Base-by-base conservation (phyloP, 2,888 invertebrate genomes). In the Phengaris arion region DNA sequence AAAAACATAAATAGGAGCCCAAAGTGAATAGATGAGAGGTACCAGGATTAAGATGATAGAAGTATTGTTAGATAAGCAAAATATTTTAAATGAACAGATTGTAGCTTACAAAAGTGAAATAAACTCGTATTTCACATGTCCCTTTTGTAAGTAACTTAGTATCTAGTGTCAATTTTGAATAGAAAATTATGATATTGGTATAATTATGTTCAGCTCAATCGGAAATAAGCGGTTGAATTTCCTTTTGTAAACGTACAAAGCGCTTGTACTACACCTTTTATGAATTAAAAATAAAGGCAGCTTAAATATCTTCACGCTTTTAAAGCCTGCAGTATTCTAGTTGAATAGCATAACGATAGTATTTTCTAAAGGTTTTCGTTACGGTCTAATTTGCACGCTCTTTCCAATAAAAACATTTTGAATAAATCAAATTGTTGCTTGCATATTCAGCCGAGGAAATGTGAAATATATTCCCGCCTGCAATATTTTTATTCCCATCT, bases 331-430 rank as follows among this genome's bases (percentile, higher is more conserved):
- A 78, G 45, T 68, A 72, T 79, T 78, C 77, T 75, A 74, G 74
- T 76, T 80, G 78, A 79, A 80, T 76, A 77, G 79, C 78, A 72
- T 76, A 74, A 76, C 79, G 77, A 79, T 79, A 78, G 79, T 79
- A 79, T 79, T 77, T 80, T 80, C 78, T 80, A 79, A 80, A 80
- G 79, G 79, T 79, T 79, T 72, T 73, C 77, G 79, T 79, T 78
- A 78, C 79, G 80, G 80, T 80, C 80, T 80, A 80, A 80, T 80
- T 80, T 79, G 78, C 79, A 76, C 79, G 80, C 79, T 80, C 79
- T 79, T 79, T 76, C 69, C 77, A 79, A 81, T 79, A 80, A 79
- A 79, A 70, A 76, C 76, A 76, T 74, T 70, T 72, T 75, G 68
- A 75, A 78, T 77, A 80, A 78, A 79, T 77, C 79, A 80, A 81